phyloP scores from a whole-genome alignment of 2,113 vertebrate species.

The Salvelinus namaycush region DNA sequence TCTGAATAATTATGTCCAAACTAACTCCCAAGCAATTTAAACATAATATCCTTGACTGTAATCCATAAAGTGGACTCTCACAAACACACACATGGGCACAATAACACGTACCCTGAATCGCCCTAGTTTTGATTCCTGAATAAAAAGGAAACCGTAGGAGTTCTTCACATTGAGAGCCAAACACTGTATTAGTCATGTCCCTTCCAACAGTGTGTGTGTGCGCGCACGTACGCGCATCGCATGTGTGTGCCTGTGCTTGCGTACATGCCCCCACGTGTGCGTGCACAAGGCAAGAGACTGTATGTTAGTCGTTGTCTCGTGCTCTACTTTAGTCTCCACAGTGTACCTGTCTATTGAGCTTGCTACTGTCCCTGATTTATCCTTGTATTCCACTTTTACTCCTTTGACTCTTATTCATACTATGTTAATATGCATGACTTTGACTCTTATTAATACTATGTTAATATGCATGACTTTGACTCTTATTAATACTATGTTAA shows the following conservation, averaged over 20 bases:
- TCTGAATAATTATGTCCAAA: slow-evolving; percentile 57
- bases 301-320: not conserved
- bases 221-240: slow-evolving; percentile 17
- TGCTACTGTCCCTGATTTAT: slow-evolving; percentile 8
- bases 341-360: not conserved
- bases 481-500: slow-evolving; percentile 24
- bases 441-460: slow-evolving; percentile 25
- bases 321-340: not conserved
- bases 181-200: slow-evolving; percentile 31
- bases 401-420: slow-evolving; percentile 19
- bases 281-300: not conserved
- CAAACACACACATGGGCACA: not conserved
- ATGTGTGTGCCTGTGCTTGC: slow-evolving; percentile 30
- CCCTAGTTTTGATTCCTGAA: slow-evolving; percentile 68
- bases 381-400: slow-evolving; percentile 22
- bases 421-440: not conserved
- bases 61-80: slow-evolving; percentile 51
- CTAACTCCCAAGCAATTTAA: slow-evolving; percentile 51
- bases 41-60: slow-evolving; percentile 62
- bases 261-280: slow-evolving; percentile 16
- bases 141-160: slow-evolving; percentile 11
- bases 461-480: slow-evolving; percentile 25
- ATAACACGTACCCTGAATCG: slow-evolving; percentile 46
- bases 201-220: slow-evolving; percentile 18
- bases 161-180: slow-evolving; percentile 35